Evolutionary conservation across 2,113 vertebrate genomes (phyloP).

Genomic region (Forbesichthys papilliferus): DNA sequence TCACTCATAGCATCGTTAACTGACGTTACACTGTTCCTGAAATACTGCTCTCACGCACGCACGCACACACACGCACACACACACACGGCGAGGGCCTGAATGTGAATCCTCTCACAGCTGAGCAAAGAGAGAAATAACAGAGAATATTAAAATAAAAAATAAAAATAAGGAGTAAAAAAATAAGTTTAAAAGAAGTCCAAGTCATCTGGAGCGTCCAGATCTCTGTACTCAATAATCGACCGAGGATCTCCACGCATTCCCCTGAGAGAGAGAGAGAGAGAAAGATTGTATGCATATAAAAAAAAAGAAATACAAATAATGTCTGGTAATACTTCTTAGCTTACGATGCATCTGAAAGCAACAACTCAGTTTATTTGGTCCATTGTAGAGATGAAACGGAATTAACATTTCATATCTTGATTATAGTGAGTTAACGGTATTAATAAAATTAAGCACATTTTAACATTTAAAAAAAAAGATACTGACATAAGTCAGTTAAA

Average conservation of each 20-base stretch:
- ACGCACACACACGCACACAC: background rate
- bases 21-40: background rate
- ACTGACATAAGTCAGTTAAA: too few species aligned
- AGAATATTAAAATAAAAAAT: conserved; percentile 29
- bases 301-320: background rate
- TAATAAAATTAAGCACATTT: too few species aligned
- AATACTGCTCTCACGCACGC: background rate
- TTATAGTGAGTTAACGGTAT: too few species aligned
- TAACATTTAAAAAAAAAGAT: too few species aligned
- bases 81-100: too few species aligned
- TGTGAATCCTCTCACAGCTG: background rate
- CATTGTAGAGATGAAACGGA: too few species aligned
- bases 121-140: conserved; percentile 7
- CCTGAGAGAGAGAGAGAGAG: conserved; percentile 58
- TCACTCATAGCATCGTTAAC: too few species aligned
- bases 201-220: conserved; percentile 89
- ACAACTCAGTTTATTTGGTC: background rate
- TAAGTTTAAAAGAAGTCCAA: conserved; percentile 86
- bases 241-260: conserved; percentile 86
- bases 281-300: background rate
- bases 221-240: conserved; percentile 88
- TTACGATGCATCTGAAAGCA: background rate
- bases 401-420: too few species aligned
- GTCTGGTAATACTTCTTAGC: background rate
- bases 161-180: conserved; percentile 11